phyloP scores from a whole-genome alignment of 37 sponge, comb jelly and placozoan genomes.

The Diacarnus erythraeanus region DNA sequence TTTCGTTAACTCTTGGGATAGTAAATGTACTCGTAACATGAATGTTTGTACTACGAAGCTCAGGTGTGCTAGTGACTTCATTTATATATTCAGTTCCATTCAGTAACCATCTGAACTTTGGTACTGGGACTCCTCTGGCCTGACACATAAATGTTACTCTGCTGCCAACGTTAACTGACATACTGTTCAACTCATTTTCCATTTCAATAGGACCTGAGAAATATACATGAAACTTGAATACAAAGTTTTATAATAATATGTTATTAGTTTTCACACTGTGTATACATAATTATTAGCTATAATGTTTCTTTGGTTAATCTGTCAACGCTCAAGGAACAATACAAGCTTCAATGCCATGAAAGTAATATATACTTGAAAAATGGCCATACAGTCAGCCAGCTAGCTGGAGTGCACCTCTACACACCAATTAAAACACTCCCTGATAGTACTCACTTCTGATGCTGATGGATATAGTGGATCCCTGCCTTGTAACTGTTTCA shows the following conservation, averaged over 20 bases:
- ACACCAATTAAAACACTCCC: too few relatives aligned
- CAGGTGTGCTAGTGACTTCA: not conserved
- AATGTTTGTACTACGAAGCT: not conserved
- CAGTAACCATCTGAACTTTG: constrained; percentile 6
- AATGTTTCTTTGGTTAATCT: too few relatives aligned
- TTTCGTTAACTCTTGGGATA: not conserved
- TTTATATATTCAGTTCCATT: not conserved
- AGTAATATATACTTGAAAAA: too few relatives aligned
- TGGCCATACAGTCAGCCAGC: too few relatives aligned
- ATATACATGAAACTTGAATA: not conserved
- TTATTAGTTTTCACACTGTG: not conserved
- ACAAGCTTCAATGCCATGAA: not conserved
- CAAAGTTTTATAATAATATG: not conserved
- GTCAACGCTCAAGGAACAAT: not conserved
- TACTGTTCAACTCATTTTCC: not conserved
- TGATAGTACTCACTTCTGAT: too few relatives aligned
- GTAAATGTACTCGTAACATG: not conserved
- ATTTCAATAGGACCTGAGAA: not conserved
- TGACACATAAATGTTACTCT: not conserved
- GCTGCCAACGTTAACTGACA: not conserved
- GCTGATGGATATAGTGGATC: not conserved
- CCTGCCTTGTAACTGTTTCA: not conserved
- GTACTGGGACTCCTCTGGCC: constrained; percentile 15
- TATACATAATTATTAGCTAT: not conserved
- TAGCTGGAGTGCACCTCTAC: too few relatives aligned